phyloP scores from a whole-genome alignment of 2,888 invertebrate genomes.

The Lasioglossum malachurum region DNA sequence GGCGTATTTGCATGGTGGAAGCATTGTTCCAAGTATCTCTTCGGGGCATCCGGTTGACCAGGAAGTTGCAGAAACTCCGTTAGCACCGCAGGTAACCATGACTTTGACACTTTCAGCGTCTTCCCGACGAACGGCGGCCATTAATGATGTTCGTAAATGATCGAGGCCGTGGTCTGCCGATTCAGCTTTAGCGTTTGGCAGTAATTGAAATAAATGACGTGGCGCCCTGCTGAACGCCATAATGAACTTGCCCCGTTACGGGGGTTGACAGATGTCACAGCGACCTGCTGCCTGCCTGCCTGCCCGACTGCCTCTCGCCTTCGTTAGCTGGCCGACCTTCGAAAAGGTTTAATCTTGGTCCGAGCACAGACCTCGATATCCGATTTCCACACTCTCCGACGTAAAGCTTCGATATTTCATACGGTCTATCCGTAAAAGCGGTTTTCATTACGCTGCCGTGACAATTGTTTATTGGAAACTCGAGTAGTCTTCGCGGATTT shows the following conservation, averaged over 20 bases:
- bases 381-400: conserved; percentile 19
- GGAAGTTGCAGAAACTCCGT: neutral
- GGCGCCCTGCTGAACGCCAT: conserved; percentile 68
- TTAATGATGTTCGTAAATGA: conserved; percentile 68
- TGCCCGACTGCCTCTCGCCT: conserved; percentile 33
- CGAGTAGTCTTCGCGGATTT: neutral
- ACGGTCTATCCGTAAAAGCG: neutral
- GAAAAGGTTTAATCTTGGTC: conserved; percentile 68
- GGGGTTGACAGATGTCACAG: conserved; percentile 75
- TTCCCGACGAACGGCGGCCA: conserved; percentile 35
- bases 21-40: neutral
- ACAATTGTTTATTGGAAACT: neutral
- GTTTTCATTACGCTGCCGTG: neutral
- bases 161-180: conserved; percentile 64
- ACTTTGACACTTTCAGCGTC: conserved; percentile 37
- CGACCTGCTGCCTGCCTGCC: conserved; percentile 54
- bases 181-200: conserved; percentile 72
- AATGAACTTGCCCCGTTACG: conserved; percentile 74
- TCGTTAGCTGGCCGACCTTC: conserved; percentile 64
- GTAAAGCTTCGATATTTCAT: conserved; percentile 11
- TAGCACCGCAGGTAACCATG: neutral
- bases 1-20: neutral
- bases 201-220: conserved; percentile 76
- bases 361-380: conserved; percentile 44
- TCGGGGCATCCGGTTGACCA: neutral